Evolutionary conservation across 2,113 vertebrate species (phyloP).

Genomic region (Herpetotheres cachinnans): DNA sequence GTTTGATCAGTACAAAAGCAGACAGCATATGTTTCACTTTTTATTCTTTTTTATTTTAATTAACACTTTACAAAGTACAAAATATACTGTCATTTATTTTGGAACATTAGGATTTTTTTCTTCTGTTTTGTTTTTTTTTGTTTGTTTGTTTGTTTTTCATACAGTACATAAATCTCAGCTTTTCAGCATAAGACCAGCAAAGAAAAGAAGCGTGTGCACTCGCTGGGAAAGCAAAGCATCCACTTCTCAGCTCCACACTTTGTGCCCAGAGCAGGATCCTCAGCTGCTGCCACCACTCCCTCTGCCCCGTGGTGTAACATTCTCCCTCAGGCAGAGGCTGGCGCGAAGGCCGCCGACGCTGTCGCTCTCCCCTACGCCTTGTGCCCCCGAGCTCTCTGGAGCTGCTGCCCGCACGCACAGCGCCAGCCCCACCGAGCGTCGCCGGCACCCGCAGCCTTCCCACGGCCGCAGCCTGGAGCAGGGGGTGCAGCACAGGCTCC

Average conservation of each 20-base stretch:
- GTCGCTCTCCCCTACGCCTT: neutral
- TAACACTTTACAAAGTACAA: conserved; percentile 82
- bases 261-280: neutral
- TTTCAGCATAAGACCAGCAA: conserved; percentile 51
- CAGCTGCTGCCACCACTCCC: neutral
- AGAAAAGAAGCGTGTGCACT: conserved; percentile 12
- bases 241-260: neutral
- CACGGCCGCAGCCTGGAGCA: neutral
- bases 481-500: neutral
- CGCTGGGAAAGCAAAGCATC: conserved; percentile 37
- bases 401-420: neutral
- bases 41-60: conserved; percentile 70
- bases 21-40: neutral
- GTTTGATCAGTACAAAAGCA: conserved; percentile 57
- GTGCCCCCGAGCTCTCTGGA: neutral
- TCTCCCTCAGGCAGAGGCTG: accelerated
- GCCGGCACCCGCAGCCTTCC: neutral
- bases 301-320: neutral
- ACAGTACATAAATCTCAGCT: conserved; percentile 76
- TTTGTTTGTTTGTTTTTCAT: neutral
- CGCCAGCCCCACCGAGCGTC: neutral
- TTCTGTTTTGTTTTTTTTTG: neutral
- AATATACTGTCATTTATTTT: conserved; percentile 79
- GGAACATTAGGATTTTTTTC: conserved; percentile 63
- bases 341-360: neutral